phyloP scores from a whole-genome alignment of 2,797 vertebrate species.

The Microchirus variegatus region DNA sequence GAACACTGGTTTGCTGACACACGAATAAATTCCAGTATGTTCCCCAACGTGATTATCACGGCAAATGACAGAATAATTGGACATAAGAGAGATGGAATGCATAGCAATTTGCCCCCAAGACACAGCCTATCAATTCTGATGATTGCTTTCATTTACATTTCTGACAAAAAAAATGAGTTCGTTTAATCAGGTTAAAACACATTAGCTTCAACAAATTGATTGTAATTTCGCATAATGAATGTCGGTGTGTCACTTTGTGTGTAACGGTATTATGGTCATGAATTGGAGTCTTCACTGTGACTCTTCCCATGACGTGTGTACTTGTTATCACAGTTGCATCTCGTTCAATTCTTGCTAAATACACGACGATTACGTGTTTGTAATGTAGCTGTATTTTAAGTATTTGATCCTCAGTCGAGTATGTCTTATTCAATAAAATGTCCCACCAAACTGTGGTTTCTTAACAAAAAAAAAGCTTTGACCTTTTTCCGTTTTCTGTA shows the following conservation, averaged over 20 bases:
- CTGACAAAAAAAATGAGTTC: constrained; percentile 43
- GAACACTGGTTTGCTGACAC: constrained; percentile 17
- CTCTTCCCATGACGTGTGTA: background rate
- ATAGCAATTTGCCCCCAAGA: constrained; percentile 41
- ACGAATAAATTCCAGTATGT: constrained; percentile 39
- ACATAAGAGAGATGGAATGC: constrained; percentile 48
- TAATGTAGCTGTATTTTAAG: too few species aligned
- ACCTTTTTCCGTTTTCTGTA: constrained; percentile 53
- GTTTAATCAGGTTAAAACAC: constrained; percentile 41
- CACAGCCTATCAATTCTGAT: constrained; percentile 44
- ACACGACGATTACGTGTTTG: too few species aligned
- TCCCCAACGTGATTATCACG: constrained; percentile 45
- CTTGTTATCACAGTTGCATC: background rate
- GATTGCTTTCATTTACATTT: constrained; percentile 60
- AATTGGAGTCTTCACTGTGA: constrained; percentile 3
- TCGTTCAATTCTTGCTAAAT: background rate
- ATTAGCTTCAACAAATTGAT: constrained; percentile 58
- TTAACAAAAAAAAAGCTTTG: constrained; percentile 35
- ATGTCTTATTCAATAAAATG: constrained; percentile 3
- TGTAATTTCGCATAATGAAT: constrained; percentile 50
- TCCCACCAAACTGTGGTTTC: constrained; percentile 19
- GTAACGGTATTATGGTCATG: constrained; percentile 3
- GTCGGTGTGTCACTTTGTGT: constrained; percentile 29
- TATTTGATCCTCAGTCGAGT: constrained; percentile 5
- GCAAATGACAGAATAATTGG: constrained; percentile 54